Base-by-base conservation (phyloP, 2,888 invertebrate genomes). In the Artemia sinica region DNA sequence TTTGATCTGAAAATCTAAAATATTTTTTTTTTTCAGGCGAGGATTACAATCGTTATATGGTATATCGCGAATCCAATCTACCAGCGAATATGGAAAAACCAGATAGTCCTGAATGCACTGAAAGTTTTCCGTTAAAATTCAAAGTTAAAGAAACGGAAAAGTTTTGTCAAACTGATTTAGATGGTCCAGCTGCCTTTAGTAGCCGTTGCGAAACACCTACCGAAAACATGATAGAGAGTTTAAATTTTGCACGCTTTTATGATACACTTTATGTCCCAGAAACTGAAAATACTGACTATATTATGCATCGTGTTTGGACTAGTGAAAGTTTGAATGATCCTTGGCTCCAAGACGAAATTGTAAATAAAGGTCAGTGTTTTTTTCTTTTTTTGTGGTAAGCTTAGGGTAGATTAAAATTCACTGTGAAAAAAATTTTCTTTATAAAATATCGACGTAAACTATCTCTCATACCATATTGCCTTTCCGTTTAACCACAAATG, bases 111-210 rank as follows among this genome's bases (percentile, higher is more conserved):
- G 51, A 52, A n/a, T 51, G 67, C 14, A 51, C 51, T 51, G 50
- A 69, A 50, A 58, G 66, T 66, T 69, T 69, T 50, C 66, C 70
- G 49, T 41, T 70, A 65, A 68, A 70, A 68, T 69, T 69, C 58
- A 49, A 67, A 51, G 14, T 72, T 73, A 49, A 75, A 74, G 66
- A 70, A 49, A 69, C 67, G 13, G 71, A 81, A 79, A 83, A 83
- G 74, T 80, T 78, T 70, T 82, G 83, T 72, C 84, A 84, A 76
- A 84, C 84, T 0, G 82, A 82, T n/a, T 41, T 68, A 12, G 66
- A 68, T 51, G 68, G 49, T 14, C 68, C 41, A n/a, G 63, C 52
- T 68, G 58, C 9, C n/a, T 66, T 63, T 28, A 58, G 63, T 28
- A 58, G 63, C 28, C 63, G 63, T 28, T 18, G 63, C 11, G 63